Percentiles rank a stretch among this genome's conserved stretches.
Evolutionary conservation across 2,888 invertebrate species (phyloP).

Genomic region (Cephus spinipes): DNA sequence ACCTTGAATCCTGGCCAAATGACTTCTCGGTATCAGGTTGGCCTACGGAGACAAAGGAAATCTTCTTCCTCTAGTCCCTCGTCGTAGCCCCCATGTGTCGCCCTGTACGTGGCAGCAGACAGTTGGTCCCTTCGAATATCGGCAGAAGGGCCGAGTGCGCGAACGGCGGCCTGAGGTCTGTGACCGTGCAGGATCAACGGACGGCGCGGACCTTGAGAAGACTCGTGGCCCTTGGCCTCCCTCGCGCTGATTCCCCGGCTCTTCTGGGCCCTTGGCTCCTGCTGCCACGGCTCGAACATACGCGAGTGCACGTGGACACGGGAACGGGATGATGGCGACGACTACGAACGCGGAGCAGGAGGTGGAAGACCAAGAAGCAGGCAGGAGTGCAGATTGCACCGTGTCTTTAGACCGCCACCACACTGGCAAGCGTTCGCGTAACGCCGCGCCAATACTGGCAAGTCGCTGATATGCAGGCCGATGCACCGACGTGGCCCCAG

Average conservation of each 20-base stretch:
- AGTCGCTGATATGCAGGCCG: constrained; percentile 43
- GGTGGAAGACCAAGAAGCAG: constrained; percentile 14
- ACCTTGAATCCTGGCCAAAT: too few species aligned
- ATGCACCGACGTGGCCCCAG: constrained; percentile 41
- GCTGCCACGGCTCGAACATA: too few species aligned
- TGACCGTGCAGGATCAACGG: constrained; percentile 65
- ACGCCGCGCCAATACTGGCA: constrained; percentile 35
- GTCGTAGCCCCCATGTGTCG: not conserved
- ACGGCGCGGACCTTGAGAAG: constrained; percentile 64
- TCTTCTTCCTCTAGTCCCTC: not conserved
- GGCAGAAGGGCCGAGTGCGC: constrained; percentile 20
- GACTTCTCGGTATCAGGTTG: too few species aligned
- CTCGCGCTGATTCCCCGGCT: constrained; percentile 13
- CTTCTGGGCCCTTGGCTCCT: not conserved
- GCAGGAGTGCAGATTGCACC: constrained; percentile 38
- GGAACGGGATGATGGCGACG: not conserved
- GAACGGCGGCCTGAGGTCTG: constrained; percentile 50
- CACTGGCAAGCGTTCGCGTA: constrained; percentile 23
- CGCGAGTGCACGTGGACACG: not conserved
- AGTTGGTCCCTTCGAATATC: not conserved
- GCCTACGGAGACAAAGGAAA: not conserved
- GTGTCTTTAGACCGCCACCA: constrained; percentile 27
- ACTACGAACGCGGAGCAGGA: constrained; percentile 15
- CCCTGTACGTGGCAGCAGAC: not conserved
- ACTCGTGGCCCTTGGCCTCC: constrained; percentile 31